Evolutionary conservation across 2,113 vertebrate species (phyloP), one percentile per base, ranked within the genome.

Genomic region (Xiphias gladius): DNA sequence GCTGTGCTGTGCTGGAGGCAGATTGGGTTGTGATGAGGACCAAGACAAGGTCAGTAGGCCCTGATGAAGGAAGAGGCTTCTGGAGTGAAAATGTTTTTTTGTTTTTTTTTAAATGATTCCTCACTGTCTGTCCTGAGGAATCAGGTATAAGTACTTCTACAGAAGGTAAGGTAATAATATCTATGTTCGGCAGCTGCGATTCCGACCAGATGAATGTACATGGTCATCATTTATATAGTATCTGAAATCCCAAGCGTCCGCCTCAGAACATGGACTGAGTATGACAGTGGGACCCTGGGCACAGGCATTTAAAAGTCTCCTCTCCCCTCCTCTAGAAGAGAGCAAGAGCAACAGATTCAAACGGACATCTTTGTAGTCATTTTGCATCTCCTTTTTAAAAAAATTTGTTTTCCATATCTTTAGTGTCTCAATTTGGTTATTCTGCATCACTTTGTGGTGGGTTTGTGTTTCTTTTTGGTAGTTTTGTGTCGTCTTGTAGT

Each of bases 11-110:
- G n/a, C 14, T n/a, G n/a, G 48, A 48, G 66, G 57, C 58, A 9
- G 28, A 50, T 58, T n/a, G 55, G 24, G 43, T 54, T 55, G 54
- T 26, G 54, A 28, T 35, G 43, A 77, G 74, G 67, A 41, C 8
- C 48, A 24, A 1, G 54, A 32, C 32, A 3, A 58, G 26, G n/a
- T 65, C 50, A 73, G 35, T 7, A 22, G 8, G 24, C 2, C n/a
- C 46, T 24, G 41, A 62, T 24, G 52, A 26, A 5, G 16, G n/a
- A 57, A 13, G 9, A 57, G n/a, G 10, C 2, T 35, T 35, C 3
- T 35, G 32, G 32, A 35, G 32, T 35, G 32, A 35, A 35, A 35
- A 35, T 3, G 32, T 35, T 35, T 35, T 35, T 35, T 3, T 35
- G 32, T 35, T 35, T 35, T 22, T 55, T 55, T 61, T 32, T 19